phyloP scores from a whole-genome alignment of 2,797 vertebrate genomes.

The Zonotrichia albicollis region DNA sequence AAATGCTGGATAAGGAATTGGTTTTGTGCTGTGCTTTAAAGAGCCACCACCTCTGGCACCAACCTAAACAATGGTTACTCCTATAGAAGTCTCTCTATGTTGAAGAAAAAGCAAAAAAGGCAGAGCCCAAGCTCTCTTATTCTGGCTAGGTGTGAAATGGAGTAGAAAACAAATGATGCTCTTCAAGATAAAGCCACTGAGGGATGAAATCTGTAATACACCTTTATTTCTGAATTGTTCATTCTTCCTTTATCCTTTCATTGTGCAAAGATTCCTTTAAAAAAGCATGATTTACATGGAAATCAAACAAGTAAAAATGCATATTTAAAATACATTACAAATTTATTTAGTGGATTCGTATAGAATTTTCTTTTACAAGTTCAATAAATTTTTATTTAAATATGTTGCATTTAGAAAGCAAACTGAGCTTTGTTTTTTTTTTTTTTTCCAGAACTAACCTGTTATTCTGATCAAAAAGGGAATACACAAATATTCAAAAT shows the following conservation, averaged over 20 bases:
- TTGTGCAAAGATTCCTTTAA: not conserved
- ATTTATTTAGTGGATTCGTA: not conserved
- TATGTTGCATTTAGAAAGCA: not conserved
- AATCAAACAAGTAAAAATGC: conserved; percentile 31
- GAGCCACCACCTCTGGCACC: not conserved
- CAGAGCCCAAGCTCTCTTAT: not conserved
- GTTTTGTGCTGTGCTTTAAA: not conserved
- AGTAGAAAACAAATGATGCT: not conserved
- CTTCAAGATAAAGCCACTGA: not conserved
- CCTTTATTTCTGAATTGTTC: conserved; percentile 7
- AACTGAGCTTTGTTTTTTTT: not conserved
- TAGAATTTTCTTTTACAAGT: not conserved
- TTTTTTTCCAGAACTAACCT: not conserved
- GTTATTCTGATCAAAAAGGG: conserved; percentile 17
- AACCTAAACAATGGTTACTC: not conserved
- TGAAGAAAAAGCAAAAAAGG: not conserved
- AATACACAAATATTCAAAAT: conserved; percentile 4
- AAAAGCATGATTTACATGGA: conserved; percentile 2
- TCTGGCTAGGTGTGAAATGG: not conserved
- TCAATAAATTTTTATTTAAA: not conserved
- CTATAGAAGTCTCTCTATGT: not conserved
- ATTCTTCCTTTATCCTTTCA: not conserved
- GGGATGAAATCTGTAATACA: conserved; percentile 9
- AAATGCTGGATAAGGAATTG: not conserved
- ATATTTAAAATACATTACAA: not conserved